These are phyloP conservation scores for Rhabdomys pumilio DNA, from an alignment of 2,797 vertebrate genomes.

Conservation along the genomic window DNA sequence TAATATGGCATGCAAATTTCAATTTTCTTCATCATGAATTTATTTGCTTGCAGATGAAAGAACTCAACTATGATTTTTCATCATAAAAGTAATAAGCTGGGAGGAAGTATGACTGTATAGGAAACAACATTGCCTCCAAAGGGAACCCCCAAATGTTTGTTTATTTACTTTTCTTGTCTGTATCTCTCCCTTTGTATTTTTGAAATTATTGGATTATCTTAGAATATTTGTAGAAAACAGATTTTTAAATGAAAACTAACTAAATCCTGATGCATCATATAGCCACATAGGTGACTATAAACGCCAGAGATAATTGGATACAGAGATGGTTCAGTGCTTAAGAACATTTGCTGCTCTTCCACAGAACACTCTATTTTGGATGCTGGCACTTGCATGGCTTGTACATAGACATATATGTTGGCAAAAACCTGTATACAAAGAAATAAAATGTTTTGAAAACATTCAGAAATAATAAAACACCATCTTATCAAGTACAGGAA, in stretches of 20 bases:
- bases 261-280: background rate
- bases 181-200: background rate
- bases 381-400: too few species aligned
- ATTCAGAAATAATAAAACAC: conserved; percentile 38
- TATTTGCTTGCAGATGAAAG: conserved; percentile 71
- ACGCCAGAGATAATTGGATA: background rate
- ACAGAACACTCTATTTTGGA: background rate
- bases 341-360: background rate
- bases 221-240: background rate
- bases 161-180: background rate
- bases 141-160: background rate
- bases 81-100: conserved; percentile 11
- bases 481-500: background rate
- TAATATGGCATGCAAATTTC: conserved; percentile 85
- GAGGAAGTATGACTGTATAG: background rate
- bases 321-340: too few species aligned
- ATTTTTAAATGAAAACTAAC: conserved; percentile 24
- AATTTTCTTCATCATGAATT: conserved; percentile 81
- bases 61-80: conserved; percentile 32
- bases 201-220: background rate
- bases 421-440: background rate
- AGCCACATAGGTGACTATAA: background rate
- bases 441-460: background rate
- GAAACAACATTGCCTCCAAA: background rate
- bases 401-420: background rate